Conservation (phyloP, 2,888 invertebrate genomes). For the Zele albiditarsus region DNA sequence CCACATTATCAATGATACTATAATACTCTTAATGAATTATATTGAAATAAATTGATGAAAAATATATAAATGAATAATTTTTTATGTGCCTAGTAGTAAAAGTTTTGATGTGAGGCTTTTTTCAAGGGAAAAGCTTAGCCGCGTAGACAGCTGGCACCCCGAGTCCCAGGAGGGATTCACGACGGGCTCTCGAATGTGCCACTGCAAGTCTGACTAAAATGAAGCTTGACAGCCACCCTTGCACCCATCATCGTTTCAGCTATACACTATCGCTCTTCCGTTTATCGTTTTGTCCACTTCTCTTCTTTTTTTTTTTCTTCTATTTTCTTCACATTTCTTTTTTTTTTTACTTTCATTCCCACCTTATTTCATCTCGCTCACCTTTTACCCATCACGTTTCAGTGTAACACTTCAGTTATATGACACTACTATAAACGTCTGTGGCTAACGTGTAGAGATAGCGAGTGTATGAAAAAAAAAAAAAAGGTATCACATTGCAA, state of each 20-base stretch:
- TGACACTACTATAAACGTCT: constrained; percentile 2
- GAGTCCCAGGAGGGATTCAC: constrained; percentile 63
- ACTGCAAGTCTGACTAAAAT: constrained; percentile 65
- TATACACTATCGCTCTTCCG: not conserved
- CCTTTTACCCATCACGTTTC: constrained; percentile 11
- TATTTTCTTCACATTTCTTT: not conserved
- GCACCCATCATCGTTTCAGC: constrained; percentile 69
- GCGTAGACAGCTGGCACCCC: constrained; percentile 64
- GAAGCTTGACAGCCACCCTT: constrained; percentile 69
- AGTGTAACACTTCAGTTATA: not conserved
- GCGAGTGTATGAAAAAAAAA: not conserved
- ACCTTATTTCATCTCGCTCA: constrained; percentile 18
- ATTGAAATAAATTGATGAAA: not conserved
- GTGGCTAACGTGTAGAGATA: not conserved
- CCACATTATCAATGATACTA: not conserved
- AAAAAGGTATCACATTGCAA: constrained; percentile 9
- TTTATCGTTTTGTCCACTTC: not conserved
- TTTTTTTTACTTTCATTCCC: constrained; percentile 7
- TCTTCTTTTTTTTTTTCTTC: not conserved
- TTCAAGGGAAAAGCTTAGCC: constrained; percentile 62
- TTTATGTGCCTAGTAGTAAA: constrained; percentile 35
- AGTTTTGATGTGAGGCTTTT: constrained; percentile 61
- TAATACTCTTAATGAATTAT: not conserved
- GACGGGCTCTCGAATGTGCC: constrained; percentile 36
- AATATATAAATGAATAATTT: constrained; percentile 1